These are phyloP conservation scores for Rhagologus leucostigma DNA, from an alignment of 2,113 vertebrate species.

Conservation along the genomic window DNA sequence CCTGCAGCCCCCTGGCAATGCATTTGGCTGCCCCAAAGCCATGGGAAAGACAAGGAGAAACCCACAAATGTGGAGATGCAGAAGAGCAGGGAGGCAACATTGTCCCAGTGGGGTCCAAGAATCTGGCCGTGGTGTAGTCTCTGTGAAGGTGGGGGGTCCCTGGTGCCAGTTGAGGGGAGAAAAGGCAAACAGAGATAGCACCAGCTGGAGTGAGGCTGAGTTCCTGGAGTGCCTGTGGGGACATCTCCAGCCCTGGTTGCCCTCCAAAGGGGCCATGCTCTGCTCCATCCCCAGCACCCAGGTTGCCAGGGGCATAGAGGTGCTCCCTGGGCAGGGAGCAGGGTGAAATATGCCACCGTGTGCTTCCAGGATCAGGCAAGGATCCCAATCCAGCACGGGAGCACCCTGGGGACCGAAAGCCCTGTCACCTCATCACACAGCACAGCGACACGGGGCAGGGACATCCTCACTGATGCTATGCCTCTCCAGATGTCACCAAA, in stretches of 20 bases:
- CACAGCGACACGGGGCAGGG: rapidly evolving
- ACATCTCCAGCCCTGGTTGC: not conserved
- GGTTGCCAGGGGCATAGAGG: not conserved
- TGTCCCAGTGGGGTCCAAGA: rapidly evolving
- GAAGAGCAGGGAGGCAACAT: not conserved
- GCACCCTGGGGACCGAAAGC: not conserved
- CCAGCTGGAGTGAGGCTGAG: not conserved
- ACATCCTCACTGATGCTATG: not conserved
- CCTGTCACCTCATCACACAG: not conserved
- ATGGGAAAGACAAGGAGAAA: not conserved
- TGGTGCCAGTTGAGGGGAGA: rapidly evolving
- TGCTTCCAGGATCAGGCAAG: not conserved
- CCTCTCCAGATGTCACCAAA: not conserved
- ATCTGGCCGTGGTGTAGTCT: not conserved
- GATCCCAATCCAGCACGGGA: not conserved
- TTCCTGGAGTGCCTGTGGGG: not conserved
- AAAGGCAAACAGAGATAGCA: not conserved
- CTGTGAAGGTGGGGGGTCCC: rapidly evolving
- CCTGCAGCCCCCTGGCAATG: not conserved
- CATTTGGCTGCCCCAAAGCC: not conserved
- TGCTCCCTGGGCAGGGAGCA: not conserved
- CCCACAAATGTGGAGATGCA: not conserved
- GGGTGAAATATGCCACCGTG: not conserved
- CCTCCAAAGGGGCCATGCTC: not conserved
- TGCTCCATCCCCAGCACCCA: not conserved